Evolutionary conservation across 2,888 invertebrate species (phyloP), one percentile per base, ranked within the genome.

Genomic region (Eledone cirrhosa): DNA sequence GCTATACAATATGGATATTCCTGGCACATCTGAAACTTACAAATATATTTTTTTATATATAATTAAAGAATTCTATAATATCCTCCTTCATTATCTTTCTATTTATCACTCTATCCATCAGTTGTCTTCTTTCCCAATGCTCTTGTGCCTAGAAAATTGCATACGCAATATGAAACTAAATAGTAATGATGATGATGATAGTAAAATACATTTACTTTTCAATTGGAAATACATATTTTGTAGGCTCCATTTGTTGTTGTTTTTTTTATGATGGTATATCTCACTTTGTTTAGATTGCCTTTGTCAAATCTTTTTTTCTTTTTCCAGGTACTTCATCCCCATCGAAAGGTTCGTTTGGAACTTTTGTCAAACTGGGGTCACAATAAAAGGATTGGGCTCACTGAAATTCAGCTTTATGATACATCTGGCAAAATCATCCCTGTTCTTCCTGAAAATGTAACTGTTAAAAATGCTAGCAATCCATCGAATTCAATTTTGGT

Each of bases 361-460:
- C 78, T 89, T 19, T 72, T 85, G 47, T 87, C 88, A 27, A 90
- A 89, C 84, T 90, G 90, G 90, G 90, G 90, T 33, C 86, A 90
- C 79, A 81, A 86, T 13, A 85, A 84, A 67, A 79, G 87, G 47
- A 84, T 90, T 65, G 90, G 90, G 7, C 84, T 90, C 47, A 90
- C 90, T 16, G 90, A 90, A 83, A 85, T 90, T 48, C 89, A 90
- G 84, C 83, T 90, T 78, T 88, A 87, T 83, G 87, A 89, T 79
- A 77, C 78, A 16, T 80, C 85, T 27, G 84, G 85, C 59, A 79
- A 84, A 19, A 82, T 86, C 29, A 81, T 90, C 24, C 85, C 86
- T 7, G 81, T 90, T 22, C 81, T 83, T 19, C 80, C 83, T 5
- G 81, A 82, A 4, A 84, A 87, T 76, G 84, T 89, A 77, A 82